Conservation (phyloP, 2,888 invertebrate genomes). For the Cryptus viduatorius region DNA sequence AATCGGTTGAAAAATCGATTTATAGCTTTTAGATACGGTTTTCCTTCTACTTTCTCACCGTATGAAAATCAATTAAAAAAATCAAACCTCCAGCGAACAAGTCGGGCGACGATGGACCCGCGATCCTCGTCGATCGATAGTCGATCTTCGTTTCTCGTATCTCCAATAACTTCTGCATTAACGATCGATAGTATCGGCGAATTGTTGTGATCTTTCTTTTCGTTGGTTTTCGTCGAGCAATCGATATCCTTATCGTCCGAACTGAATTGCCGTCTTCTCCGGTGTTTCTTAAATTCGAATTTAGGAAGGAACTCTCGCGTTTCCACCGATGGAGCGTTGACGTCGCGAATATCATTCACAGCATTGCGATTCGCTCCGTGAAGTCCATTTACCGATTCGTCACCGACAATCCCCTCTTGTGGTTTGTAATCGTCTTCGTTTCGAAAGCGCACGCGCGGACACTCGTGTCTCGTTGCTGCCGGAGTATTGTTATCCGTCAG, state of each 20-base stretch:
- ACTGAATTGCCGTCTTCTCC: conserved; percentile 20
- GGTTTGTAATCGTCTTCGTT: conserved; percentile 57
- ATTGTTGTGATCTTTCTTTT: neutral
- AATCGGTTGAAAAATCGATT: neutral
- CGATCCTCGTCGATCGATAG: conserved; percentile 15
- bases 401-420: neutral
- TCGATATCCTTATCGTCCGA: neutral
- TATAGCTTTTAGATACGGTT: neutral
- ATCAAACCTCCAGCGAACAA: conserved; percentile 60
- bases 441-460: conserved; percentile 72
- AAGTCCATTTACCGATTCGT: neutral
- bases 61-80: conserved; percentile 1
- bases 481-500: conserved; percentile 6
- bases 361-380: neutral
- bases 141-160: neutral
- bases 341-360: neutral
- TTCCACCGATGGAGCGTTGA: neutral
- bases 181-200: neutral
- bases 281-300: neutral
- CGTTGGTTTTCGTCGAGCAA: neutral
- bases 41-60: neutral
- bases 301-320: neutral
- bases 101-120: conserved; percentile 47
- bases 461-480: neutral
- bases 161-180: neutral